Evolutionary conservation across 2,888 invertebrate species (phyloP), one percentile per base, ranked within the genome.

Genomic region (Silvanus unidentatus): DNA sequence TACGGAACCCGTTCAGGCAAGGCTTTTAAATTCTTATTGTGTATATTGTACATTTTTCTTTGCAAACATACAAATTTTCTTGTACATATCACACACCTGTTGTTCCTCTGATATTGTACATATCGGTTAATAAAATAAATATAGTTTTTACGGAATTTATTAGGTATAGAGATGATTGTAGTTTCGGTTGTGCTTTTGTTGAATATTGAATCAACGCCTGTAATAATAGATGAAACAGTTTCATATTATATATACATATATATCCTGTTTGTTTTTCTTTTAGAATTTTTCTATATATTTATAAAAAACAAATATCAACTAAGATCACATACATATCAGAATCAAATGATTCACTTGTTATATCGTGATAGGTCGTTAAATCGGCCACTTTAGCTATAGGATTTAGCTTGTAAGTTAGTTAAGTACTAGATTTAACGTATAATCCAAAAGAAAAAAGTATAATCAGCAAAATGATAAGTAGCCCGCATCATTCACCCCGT

Each of bases 1-100:
- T 65, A 49, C 80, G 82, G 63, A 88, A 88, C 74, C 88, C 88
- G 49, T 89, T 89, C 75, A 82, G 89, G 69, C 87, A 87, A 80
- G 86, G 87, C 71, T 85, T 87, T 51, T 68, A 65, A 65, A 39
- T 57, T 40, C 49, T 51, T 50, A 50, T 47, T 27, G 40, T 36
- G 47, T 48, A 54, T 41, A 54, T 44, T 48, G 36, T 53, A 42
- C 16, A 44, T 45, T 28, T 48, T 37, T 49, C 28, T 46, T 43
- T 50, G 40, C 54, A 52, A 55, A 53, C 47, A 52, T 53, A 50
- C 55, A 53, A 57, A 52, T 57, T 47, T 51, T 57, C 51, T 53
- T 59, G 44, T 53, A 49, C 65, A 61, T 60, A 68, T 66, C 67
- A 64, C 66, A 66, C 62, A 61, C 64, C 63, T 53, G 55, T 58